Percentiles rank a stretch among this genome's conserved stretches.
These are phyloP conservation scores for Andrena haemorrhoa DNA, from an alignment of 2,888 invertebrate genomes.

Conservation along the genomic window DNA sequence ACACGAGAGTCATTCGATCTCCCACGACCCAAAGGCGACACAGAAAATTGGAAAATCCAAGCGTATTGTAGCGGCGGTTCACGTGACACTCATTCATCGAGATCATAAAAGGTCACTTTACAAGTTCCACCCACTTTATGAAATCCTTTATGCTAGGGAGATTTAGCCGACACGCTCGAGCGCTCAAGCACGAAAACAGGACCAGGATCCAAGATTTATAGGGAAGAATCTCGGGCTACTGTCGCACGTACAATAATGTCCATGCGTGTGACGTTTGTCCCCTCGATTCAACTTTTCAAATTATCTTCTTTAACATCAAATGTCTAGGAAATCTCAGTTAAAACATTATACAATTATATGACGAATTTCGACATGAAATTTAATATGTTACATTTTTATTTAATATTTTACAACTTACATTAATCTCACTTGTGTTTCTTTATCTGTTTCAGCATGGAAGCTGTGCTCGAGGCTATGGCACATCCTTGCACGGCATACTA, in stretches of 20 bases:
- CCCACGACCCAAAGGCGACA: conserved; percentile 51
- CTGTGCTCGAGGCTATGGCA: conserved; percentile 9
- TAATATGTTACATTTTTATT: conserved; percentile 7
- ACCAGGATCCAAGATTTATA: conserved; percentile 75
- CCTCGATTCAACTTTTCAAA: conserved; percentile 36
- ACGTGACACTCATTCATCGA: conserved; percentile 74
- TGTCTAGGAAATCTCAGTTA: neutral
- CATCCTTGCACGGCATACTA: conserved; percentile 41
- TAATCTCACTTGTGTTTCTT: neutral
- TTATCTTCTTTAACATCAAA: conserved; percentile 26
- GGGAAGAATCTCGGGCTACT: conserved; percentile 50
- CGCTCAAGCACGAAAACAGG: conserved; percentile 80
- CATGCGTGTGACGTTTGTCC: conserved; percentile 53
- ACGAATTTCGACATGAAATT: conserved; percentile 2
- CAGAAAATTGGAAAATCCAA: conserved; percentile 69
- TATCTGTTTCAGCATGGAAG: neutral
- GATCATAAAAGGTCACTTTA: conserved; percentile 81
- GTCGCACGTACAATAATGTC: conserved; percentile 47
- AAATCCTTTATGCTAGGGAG: conserved; percentile 75
- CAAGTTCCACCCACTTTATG: conserved; percentile 79
- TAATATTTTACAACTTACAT: too few relatives aligned
- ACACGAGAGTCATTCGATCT: conserved; percentile 62
- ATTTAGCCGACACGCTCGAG: conserved; percentile 80
- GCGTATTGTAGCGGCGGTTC: conserved; percentile 64
- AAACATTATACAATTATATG: neutral